A percentile compares a stretch with the other conserved stretches of the same genome.
These are phyloP conservation scores for Fragum whitleyi DNA, from an alignment of 2,888 invertebrate genomes.

Conservation along the genomic window DNA sequence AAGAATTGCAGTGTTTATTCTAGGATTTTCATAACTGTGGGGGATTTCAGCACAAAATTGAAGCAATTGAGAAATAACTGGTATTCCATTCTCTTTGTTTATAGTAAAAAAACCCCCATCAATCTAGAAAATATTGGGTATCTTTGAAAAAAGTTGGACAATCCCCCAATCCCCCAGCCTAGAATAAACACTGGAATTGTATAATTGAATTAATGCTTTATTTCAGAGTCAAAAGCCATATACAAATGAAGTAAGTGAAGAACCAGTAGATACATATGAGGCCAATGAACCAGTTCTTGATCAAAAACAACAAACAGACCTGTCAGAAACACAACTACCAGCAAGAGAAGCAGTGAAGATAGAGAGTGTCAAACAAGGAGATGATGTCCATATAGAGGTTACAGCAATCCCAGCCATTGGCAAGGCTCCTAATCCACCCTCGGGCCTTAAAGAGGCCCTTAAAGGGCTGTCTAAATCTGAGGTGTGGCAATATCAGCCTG, in stretches of 20 bases:
- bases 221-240: neutral
- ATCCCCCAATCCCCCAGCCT: too few species aligned
- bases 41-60: too few species aligned
- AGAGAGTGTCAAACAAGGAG: slow-evolving; percentile 55
- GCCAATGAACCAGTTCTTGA: neutral
- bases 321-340: neutral
- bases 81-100: too few species aligned
- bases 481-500: slow-evolving; percentile 70
- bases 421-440: slow-evolving; percentile 52
- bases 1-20: too few species aligned
- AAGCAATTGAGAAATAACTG: too few species aligned
- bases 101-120: too few species aligned
- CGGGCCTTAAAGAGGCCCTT: slow-evolving; percentile 46
- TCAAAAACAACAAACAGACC: neutral
- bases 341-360: slow-evolving; percentile 49
- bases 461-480: slow-evolving; percentile 66
- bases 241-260: neutral
- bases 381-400: slow-evolving; percentile 70
- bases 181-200: too few species aligned
- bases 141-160: too few species aligned
- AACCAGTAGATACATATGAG: neutral
- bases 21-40: too few species aligned
- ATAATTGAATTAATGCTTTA: too few species aligned
- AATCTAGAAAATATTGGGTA: too few species aligned
- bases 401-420: slow-evolving; percentile 67